These are phyloP conservation scores for Chanos chanos DNA, from an alignment of 2,797 vertebrate species.

Conservation along the genomic window DNA sequence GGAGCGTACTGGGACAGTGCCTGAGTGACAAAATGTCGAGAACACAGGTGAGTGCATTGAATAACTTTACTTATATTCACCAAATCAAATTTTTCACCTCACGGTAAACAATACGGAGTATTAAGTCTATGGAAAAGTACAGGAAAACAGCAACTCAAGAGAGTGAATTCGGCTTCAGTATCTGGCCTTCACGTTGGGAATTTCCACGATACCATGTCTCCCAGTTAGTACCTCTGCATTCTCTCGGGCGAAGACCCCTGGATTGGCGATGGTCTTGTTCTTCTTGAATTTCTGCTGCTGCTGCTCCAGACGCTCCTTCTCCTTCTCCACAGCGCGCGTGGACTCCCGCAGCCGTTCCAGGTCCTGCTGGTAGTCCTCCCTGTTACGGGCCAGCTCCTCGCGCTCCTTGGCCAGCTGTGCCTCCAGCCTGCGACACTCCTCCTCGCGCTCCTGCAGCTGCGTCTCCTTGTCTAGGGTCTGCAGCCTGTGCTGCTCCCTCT, in stretches of 20 bases:
- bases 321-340: constrained; percentile 73
- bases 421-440: constrained; percentile 55
- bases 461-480: constrained; percentile 62
- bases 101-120: no score
- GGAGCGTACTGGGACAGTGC: no score
- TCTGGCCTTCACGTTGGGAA: no score
- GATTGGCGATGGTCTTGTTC: constrained; percentile 50
- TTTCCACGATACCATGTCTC: no score
- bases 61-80: no score
- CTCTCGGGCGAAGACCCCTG: neutral
- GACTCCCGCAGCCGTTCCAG: constrained; percentile 85
- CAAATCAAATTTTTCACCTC: no score
- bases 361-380: constrained; percentile 81
- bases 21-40: constrained; percentile 56
- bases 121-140: constrained; percentile 16
- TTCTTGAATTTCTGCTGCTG: constrained; percentile 68
- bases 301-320: constrained; percentile 65
- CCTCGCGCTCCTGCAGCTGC: constrained; percentile 65
- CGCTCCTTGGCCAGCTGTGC: constrained; percentile 68
- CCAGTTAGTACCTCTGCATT: constrained; percentile 44
- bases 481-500: constrained; percentile 63
- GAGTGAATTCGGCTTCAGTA: neutral
- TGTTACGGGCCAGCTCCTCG: constrained; percentile 68
- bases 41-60: no score
- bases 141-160: neutral